Evolutionary conservation across 92 coral and sea anemone genomes (phyloP), one percentile per base, ranked within the genome.

Genomic region (Ricordea florida): DNA sequence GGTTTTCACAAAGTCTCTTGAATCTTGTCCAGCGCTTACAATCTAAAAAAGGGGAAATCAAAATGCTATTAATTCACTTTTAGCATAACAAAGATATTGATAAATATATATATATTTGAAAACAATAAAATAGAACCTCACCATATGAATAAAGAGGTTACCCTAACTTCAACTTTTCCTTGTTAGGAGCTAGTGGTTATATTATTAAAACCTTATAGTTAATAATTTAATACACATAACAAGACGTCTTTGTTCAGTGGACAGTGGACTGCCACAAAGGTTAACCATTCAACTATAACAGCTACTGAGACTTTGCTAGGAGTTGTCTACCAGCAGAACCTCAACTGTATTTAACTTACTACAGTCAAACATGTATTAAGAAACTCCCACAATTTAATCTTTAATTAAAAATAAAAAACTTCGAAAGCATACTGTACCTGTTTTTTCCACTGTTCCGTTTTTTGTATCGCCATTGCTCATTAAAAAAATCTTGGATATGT

Each of bases 401-500:
- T 34, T 9, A 58, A 5, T 32, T 17, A 16, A 32, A 33, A 17
- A 33, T 32, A 58, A 34, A 58, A 9, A 30, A 32, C 2, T 3
- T 4, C 17, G 13, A 25, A 38, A n/a, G n/a, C n/a, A n/a, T n/a
- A 35, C 43, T 24, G 41, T 24, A 66, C 73, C 73, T 46, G 58
- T 21, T 66, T n/a, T n/a, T 28, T 18, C 58, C 58, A 31, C 32
- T 38, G 37, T 30, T 74, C 7, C 66, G 65, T 51, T 76, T 76
- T 28, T 64, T 22, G 42, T 76, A 76, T 17, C 74, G 57, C 2
- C 74, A 17, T 25, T 76, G 82, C 28, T 76, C 74, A 21, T 44
- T 76, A 24, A 76, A 76, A 29, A 18, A 76, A 25, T 76, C 57
- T 50, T 76, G 82, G n/a, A 63, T 76, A 5, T 76, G 82, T 64